Evolutionary conservation across 1,140 invertebrate species (phyloP).

Genomic region (Drosophila nigrodunni): DNA sequence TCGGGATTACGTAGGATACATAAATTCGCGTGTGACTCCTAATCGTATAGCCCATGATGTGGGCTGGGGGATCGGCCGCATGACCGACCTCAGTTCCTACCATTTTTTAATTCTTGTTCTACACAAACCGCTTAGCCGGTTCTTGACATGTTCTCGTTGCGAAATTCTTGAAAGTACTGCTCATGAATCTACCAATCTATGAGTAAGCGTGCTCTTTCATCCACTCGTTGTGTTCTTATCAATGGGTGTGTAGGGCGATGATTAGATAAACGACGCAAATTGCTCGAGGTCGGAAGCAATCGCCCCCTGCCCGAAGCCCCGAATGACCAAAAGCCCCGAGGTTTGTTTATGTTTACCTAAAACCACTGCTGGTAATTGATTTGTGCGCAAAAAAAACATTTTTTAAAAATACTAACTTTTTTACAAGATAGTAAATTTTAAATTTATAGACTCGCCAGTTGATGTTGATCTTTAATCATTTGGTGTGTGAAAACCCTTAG

Average conservation of each 20-base stretch:
- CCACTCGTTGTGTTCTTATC: conserved; percentile 18
- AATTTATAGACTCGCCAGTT: too few species aligned
- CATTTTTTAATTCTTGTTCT: conserved; percentile 1
- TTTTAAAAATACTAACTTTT: too few species aligned
- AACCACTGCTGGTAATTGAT: neutral
- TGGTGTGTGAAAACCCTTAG: too few species aligned
- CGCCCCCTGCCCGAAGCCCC: too few species aligned
- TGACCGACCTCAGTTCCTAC: conserved; percentile 38
- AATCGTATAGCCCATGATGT: conserved; percentile 85
- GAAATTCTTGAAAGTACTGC: conserved; percentile 60
- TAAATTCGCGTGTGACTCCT: conserved; percentile 86
- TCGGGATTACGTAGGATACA: conserved; percentile 85
- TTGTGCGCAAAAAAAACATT: too few species aligned
- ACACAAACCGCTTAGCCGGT: neutral
- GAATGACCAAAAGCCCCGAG: neutral
- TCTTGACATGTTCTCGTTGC: conserved; percentile 48
- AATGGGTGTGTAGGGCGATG: conserved; percentile 43
- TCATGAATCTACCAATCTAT: conserved; percentile 66
- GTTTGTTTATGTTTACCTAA: conserved; percentile 69
- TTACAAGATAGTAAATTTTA: too few species aligned
- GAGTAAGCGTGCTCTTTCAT: conserved; percentile 49
- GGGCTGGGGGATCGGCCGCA: conserved; percentile 81
- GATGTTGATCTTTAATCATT: too few species aligned
- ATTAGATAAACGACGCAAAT: conserved; percentile 59
- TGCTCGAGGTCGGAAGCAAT: conserved; percentile 4